A percentile compares a stretch with the other conserved stretches of the same genome.
Evolutionary conservation across 1,140 invertebrate species (phyloP).

Genomic region (Formica selysi): DNA sequence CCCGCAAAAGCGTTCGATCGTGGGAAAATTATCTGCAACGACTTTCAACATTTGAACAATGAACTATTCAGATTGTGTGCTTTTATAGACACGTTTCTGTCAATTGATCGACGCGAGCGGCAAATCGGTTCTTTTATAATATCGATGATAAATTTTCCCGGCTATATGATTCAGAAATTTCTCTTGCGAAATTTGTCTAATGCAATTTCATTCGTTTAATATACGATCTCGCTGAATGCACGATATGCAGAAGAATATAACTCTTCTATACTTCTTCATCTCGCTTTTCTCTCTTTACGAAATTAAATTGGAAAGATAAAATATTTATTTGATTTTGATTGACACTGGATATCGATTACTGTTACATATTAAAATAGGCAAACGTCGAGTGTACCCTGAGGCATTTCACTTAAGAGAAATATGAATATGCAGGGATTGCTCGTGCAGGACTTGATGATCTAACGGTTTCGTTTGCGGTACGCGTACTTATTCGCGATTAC

Average conservation of each 20-base stretch:
- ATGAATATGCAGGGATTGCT: slow-evolving; percentile 44
- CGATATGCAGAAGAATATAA: background rate
- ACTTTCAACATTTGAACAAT: slow-evolving; percentile 44
- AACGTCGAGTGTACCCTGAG: background rate
- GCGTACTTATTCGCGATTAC: background rate
- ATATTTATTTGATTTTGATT: background rate
- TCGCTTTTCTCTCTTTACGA: background rate
- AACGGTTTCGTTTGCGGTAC: slow-evolving; percentile 54
- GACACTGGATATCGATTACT: background rate
- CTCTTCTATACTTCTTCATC: too few species aligned
- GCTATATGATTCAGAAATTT: background rate
- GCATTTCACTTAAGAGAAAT: background rate
- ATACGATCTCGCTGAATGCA: background rate
- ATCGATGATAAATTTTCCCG: background rate
- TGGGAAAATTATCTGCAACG: slow-evolving; percentile 53
- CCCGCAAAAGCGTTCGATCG: slow-evolving; percentile 51
- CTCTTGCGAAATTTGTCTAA: background rate
- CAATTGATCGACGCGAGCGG: slow-evolving; percentile 1
- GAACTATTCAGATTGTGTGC: slow-evolving; percentile 5
- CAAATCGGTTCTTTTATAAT: slow-evolving; percentile 7
- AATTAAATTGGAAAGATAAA: background rate
- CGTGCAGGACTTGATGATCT: slow-evolving; percentile 39
- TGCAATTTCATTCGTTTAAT: background rate
- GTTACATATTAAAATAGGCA: background rate
- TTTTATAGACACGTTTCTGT: slow-evolving; percentile 5